Evolutionary conservation across 30 jellyfish, hydroid and myxozoan genomes (phyloP).

Genomic region (Hydractinia echinata): DNA sequence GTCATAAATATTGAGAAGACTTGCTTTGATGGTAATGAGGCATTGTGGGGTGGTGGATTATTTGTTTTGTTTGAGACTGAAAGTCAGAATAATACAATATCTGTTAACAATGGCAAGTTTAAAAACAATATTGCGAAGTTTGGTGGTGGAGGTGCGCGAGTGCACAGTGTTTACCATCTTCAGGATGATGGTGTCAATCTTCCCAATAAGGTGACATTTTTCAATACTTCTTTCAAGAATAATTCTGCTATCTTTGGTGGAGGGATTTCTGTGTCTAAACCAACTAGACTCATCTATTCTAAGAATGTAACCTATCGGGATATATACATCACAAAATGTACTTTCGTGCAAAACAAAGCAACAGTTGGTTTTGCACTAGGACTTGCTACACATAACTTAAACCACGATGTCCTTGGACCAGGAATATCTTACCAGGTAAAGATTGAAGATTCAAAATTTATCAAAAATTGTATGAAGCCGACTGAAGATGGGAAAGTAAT

Average conservation of each 20-base stretch:
- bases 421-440: conserved; percentile 43
- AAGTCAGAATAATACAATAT: conserved; percentile 25
- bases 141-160: conserved; percentile 73
- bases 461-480: conserved; percentile 28
- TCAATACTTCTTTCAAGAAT: conserved; percentile 10
- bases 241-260: conserved; percentile 85
- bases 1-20: conserved; percentile 20
- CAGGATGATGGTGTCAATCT: conserved; percentile 10
- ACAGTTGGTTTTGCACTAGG: conserved; percentile 85
- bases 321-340: conserved; percentile 24
- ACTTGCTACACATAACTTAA: conserved; percentile 44
- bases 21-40: conserved; percentile 38
- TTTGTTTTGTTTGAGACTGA: conserved; percentile 30
- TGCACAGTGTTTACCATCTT: conserved; percentile 20
- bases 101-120: conserved; percentile 4
- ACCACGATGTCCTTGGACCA: conserved; percentile 42
- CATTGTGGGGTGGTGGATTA: conserved; percentile 80
- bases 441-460: conserved; percentile 29
- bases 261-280: conserved; percentile 57
- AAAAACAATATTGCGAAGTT: conserved; percentile 38
- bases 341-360: conserved; percentile 39
- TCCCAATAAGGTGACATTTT: conserved; percentile 24
- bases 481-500: conserved; percentile 67
- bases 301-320: neutral
- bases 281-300: conserved; percentile 32